phyloP scores from a whole-genome alignment of 2,888 invertebrate species.

The Oasisia sp. region DNA sequence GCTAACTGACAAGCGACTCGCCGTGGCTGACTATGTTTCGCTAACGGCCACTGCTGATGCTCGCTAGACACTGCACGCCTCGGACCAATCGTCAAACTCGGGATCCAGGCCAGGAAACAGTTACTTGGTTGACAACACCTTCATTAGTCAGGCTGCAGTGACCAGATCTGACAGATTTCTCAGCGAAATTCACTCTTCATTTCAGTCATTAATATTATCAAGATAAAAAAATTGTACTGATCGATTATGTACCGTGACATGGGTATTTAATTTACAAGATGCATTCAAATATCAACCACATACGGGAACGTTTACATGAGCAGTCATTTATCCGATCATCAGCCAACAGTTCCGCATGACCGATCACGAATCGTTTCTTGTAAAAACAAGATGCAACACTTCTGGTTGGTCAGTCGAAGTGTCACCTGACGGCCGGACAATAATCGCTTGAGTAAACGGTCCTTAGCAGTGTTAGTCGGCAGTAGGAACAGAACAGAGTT shows the following conservation, averaged over 20 bases:
- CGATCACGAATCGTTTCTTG: too few relatives aligned
- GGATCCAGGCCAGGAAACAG: not conserved
- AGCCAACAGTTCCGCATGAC: too few relatives aligned
- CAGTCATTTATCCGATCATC: too few relatives aligned
- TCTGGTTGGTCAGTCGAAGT: too few relatives aligned
- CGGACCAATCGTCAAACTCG: not conserved
- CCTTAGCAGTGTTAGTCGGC: not conserved
- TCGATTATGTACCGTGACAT: not conserved
- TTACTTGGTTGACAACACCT: not conserved
- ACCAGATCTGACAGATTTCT: not conserved
- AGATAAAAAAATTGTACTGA: not conserved
- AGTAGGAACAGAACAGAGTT: not conserved
- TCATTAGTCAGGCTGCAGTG: not conserved
- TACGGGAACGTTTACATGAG: not conserved
- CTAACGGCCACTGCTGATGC: not conserved
- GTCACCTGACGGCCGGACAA: too few relatives aligned
- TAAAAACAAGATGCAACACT: too few relatives aligned
- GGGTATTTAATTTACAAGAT: not conserved
- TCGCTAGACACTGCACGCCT: not conserved
- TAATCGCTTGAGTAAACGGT: too few relatives aligned
- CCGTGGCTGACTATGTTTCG: not conserved
- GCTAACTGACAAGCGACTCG: conserved; percentile 3
- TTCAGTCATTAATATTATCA: not conserved
- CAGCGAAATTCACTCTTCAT: not conserved
- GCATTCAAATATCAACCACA: not conserved